Percentiles rank a stretch among this genome's conserved stretches.
These are phyloP conservation scores for Trididemnum nubilum DNA, from an alignment of 23 tunicate species.

Conservation along the genomic window DNA sequence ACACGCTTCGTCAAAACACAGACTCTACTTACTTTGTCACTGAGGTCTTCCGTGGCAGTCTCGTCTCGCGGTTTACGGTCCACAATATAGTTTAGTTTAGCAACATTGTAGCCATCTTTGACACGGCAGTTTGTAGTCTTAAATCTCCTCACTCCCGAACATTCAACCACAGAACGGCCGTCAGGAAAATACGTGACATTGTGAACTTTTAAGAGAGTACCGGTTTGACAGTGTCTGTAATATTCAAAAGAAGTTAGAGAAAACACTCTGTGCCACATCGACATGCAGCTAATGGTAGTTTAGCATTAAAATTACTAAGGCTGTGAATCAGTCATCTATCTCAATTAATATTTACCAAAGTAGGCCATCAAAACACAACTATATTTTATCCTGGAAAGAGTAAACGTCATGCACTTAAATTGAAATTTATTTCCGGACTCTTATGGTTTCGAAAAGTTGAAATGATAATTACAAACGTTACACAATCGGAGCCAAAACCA, in stretches of 20 bases:
- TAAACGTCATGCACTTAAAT: too few species aligned
- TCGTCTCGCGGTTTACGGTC: slow-evolving; percentile 44
- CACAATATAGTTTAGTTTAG: slow-evolving; percentile 53
- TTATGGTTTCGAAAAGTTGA: too few species aligned
- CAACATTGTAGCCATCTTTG: slow-evolving; percentile 84
- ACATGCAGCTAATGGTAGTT: too few species aligned
- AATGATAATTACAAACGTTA: too few species aligned
- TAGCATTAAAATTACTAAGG: neutral
- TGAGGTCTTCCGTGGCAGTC: neutral
- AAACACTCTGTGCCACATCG: too few species aligned
- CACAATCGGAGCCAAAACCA: too few species aligned
- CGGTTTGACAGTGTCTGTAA: slow-evolving; percentile 55
- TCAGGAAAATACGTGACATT: slow-evolving; percentile 70
- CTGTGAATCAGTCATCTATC: neutral
- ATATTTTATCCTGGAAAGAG: too few species aligned
- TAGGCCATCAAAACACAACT: too few species aligned
- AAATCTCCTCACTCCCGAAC: slow-evolving; percentile 68
- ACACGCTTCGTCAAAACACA: too few species aligned
- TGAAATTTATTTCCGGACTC: too few species aligned
- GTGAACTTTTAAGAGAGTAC: slow-evolving; percentile 66
- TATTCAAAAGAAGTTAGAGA: neutral
- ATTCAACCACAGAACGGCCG: slow-evolving; percentile 81
- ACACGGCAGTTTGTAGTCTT: slow-evolving; percentile 28
- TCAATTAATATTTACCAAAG: neutral
- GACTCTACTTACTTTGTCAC: slow-evolving; percentile 12